These are phyloP conservation scores for Orthosia gothica DNA, from an alignment of 2,888 invertebrate genomes.

Conservation along the genomic window DNA sequence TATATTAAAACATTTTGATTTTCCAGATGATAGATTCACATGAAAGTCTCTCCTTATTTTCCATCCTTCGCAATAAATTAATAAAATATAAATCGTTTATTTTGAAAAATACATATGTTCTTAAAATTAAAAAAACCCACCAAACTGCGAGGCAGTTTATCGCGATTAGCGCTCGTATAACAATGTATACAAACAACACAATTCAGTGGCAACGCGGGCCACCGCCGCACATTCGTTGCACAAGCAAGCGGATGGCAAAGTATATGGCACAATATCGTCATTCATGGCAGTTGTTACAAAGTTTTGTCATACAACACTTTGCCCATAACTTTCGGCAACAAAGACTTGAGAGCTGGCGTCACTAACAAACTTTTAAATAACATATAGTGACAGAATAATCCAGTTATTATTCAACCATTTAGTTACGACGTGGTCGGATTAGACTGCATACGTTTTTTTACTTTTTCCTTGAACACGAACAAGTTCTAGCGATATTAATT, in stretches of 20 bases:
- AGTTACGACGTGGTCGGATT: slow-evolving; percentile 14
- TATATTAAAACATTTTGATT: too few relatives aligned
- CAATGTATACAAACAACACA: too few relatives aligned
- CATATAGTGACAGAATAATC: slow-evolving; percentile 34
- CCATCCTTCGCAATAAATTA: not conserved
- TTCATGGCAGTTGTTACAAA: slow-evolving; percentile 41
- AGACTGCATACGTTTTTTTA: too few relatives aligned
- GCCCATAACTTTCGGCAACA: slow-evolving; percentile 42
- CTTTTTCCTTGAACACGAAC: slow-evolving; percentile 4
- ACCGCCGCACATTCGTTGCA: too few relatives aligned
- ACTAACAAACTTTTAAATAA: slow-evolving; percentile 52
- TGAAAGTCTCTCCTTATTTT: slow-evolving; percentile 6
- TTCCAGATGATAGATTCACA: too few relatives aligned
- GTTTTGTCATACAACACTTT: slow-evolving; percentile 44
- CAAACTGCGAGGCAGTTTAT: too few relatives aligned
- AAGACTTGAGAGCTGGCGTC: slow-evolving; percentile 36
- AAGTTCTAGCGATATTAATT: not conserved
- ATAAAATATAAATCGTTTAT: too few relatives aligned
- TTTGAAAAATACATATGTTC: too few relatives aligned
- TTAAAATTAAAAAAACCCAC: too few relatives aligned
- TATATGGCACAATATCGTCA: slow-evolving; percentile 19
- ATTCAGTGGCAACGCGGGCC: too few relatives aligned
- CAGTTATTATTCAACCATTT: slow-evolving; percentile 40
- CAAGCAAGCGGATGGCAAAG: slow-evolving; percentile 4
- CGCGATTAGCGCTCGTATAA: too few relatives aligned